These are phyloP conservation scores for Parelbella ahira DNA, from an alignment of 2,888 invertebrate genomes.

Conservation along the genomic window DNA sequence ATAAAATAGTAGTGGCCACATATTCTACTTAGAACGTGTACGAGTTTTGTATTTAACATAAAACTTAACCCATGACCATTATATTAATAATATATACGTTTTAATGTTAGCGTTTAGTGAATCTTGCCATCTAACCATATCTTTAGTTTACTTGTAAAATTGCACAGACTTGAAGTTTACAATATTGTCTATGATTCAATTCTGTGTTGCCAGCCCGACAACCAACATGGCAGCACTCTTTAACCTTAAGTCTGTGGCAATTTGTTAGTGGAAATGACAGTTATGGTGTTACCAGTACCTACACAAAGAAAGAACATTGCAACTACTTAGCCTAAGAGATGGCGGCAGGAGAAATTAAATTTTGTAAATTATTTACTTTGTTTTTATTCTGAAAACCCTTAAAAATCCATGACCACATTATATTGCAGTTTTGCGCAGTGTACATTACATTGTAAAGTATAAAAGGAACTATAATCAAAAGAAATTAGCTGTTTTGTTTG, in stretches of 20 bases:
- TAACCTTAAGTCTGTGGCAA: slow-evolving; percentile 42
- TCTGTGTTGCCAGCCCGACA: too few species aligned
- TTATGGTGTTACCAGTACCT: slow-evolving; percentile 76
- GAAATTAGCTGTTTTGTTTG: too few species aligned
- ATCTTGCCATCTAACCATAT: slow-evolving; percentile 69
- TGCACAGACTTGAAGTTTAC: slow-evolving; percentile 40
- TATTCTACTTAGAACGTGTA: too few species aligned
- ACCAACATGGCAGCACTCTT: slow-evolving; percentile 12
- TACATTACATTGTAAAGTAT: too few species aligned
- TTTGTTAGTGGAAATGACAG: slow-evolving; percentile 44
- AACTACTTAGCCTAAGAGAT: slow-evolving; percentile 67
- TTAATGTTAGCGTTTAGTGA: slow-evolving; percentile 77
- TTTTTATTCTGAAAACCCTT: too few species aligned
- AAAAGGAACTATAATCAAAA: too few species aligned
- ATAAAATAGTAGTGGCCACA: too few species aligned
- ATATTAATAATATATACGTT: slow-evolving; percentile 24
- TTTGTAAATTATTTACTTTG: slow-evolving; percentile 68
- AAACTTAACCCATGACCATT: slow-evolving; percentile 9
- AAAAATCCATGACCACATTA: too few species aligned
- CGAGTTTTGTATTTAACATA: too few species aligned
- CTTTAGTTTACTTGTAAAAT: slow-evolving; percentile 54
- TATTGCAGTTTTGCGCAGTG: too few species aligned
- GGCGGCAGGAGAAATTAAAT: slow-evolving; percentile 72
- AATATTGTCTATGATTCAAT: slow-evolving; percentile 8
- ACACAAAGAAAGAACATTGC: slow-evolving; percentile 68